Conservation (phyloP, 2,113 vertebrate species). For the Dicaeum eximium region DNA sequence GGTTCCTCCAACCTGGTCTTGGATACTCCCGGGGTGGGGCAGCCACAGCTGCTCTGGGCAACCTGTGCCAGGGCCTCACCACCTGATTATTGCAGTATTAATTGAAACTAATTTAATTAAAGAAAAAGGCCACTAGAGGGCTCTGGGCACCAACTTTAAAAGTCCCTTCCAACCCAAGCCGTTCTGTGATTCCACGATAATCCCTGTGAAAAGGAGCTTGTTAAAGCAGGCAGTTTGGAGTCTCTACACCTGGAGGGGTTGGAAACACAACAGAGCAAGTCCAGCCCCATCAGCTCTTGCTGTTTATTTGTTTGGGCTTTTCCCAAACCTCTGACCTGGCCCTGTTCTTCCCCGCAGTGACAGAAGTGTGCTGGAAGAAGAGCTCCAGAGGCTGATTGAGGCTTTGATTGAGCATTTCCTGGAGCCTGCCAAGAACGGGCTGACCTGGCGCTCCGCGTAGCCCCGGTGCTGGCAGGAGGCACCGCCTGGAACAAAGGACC, state of each 20-base stretch:
- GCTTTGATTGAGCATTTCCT: slow-evolving; percentile 85
- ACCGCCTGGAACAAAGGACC: background rate
- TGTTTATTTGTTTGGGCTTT: background rate
- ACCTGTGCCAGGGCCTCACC: background rate
- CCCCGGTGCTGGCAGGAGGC: background rate
- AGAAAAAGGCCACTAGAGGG: background rate
- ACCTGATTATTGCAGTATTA: background rate
- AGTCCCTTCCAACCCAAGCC: background rate
- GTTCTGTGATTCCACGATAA: background rate
- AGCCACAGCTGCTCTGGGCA: background rate
- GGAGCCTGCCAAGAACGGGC: slow-evolving; percentile 85
- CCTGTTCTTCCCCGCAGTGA: slow-evolving; percentile 71
- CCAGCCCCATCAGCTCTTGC: background rate
- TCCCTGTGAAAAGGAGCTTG: background rate
- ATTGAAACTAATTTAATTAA: background rate
- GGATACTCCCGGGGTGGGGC: background rate
- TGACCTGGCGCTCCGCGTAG: slow-evolving; percentile 80
- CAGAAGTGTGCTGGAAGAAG: slow-evolving; percentile 74
- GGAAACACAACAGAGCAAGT: background rate
- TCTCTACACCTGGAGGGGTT: fast-evolving
- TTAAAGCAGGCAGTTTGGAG: background rate
- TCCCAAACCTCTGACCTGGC: background rate
- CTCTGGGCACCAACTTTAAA: background rate
- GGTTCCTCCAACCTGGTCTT: background rate
- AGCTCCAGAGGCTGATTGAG: slow-evolving; percentile 76